Percentiles rank a stretch among this genome's conserved stretches.
phyloP scores from a whole-genome alignment of 2,113 vertebrate species.

The Corydoras sp. region DNA sequence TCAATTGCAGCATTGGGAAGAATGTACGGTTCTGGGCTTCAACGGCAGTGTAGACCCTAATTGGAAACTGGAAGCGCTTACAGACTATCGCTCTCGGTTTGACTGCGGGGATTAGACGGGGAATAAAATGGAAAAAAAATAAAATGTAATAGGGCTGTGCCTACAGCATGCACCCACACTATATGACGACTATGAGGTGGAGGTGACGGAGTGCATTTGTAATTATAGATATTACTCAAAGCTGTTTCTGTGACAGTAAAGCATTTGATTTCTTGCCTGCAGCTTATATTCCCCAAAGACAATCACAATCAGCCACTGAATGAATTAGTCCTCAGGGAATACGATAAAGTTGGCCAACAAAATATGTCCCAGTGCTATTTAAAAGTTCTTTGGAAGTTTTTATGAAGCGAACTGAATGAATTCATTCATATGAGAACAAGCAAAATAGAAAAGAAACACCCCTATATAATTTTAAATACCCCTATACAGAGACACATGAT shows the following conservation, averaged over 20 bases:
- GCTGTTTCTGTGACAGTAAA: constrained; percentile 8
- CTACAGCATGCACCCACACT: background rate
- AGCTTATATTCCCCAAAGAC: constrained; percentile 18
- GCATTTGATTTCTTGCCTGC: constrained; percentile 37
- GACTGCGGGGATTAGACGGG: background rate
- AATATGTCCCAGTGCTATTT: too few species aligned
- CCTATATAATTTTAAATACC: too few species aligned
- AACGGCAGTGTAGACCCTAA: constrained; percentile 14
- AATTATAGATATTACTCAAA: constrained; percentile 39
- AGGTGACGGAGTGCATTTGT: constrained; percentile 32
- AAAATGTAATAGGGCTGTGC: background rate
- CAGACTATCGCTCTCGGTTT: constrained; percentile 1
- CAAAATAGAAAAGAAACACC: too few species aligned
- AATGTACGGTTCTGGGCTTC: constrained; percentile 29
- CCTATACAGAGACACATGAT: too few species aligned
- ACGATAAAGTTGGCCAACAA: constrained; percentile 7
- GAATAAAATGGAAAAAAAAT: constrained; percentile 7
- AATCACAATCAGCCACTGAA: constrained; percentile 7
- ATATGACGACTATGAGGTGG: background rate
- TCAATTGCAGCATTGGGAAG: constrained; percentile 27
- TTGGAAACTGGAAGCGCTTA: background rate
- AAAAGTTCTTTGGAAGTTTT: too few species aligned
- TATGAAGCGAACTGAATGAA: too few species aligned
- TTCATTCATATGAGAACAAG: too few species aligned
- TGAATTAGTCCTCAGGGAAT: background rate